These are phyloP conservation scores for Drosophila mercatorum DNA, from an alignment of 2,888 invertebrate species.

Conservation along the genomic window DNA sequence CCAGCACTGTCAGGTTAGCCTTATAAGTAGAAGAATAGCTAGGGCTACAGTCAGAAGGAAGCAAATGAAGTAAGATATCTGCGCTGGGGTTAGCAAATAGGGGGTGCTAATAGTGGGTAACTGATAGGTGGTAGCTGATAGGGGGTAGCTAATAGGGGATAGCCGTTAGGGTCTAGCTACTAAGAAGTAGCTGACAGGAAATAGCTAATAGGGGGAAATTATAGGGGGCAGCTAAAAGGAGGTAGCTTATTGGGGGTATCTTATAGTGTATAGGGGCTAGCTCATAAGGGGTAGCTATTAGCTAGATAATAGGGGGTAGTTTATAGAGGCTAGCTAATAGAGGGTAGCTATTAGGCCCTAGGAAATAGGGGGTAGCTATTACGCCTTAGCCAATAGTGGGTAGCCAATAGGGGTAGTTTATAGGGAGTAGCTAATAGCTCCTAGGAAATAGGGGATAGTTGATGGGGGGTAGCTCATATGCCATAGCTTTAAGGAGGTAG, in stretches of 20 bases:
- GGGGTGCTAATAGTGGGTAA: not conserved
- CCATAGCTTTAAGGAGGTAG: not conserved
- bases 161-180: no score
- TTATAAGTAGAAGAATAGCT: not conserved
- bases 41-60: not conserved
- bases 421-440: not conserved
- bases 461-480: not conserved
- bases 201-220: no score
- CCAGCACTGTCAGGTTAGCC: not conserved
- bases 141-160: not conserved
- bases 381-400: not conserved
- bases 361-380: no score
- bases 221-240: not conserved
- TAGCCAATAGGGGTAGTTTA: not conserved
- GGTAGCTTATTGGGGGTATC: no score
- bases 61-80: conserved; percentile 2
- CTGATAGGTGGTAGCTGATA: not conserved
- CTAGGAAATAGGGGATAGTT: not conserved
- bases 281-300: no score
- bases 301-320: not conserved
- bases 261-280: not conserved
- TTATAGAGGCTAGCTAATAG: not conserved
- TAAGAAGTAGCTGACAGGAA: not conserved
- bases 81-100: not conserved
- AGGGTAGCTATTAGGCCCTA: not conserved